These are phyloP conservation scores for Ranitomeya variabilis DNA, from an alignment of 2,113 vertebrate species.

Conservation along the genomic window DNA sequence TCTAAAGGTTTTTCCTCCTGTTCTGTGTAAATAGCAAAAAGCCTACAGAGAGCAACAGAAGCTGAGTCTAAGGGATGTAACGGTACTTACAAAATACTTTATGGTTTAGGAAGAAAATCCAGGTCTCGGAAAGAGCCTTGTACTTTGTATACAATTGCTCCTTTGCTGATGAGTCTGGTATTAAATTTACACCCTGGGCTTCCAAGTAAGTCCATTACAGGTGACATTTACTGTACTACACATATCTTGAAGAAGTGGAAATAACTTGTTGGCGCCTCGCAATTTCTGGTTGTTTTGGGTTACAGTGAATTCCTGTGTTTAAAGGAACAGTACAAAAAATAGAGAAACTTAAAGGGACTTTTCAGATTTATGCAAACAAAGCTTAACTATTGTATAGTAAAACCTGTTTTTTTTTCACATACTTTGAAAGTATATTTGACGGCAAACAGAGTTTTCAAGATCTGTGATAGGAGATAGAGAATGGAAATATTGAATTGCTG, in stretches of 20 bases:
- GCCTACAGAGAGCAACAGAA: constrained; percentile 28
- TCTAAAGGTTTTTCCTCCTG: constrained; percentile 44
- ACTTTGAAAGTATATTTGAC: too few species aligned
- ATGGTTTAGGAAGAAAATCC: constrained; percentile 18
- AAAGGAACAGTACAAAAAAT: neutral
- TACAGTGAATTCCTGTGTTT: neutral
- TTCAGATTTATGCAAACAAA: neutral
- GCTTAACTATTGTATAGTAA: neutral
- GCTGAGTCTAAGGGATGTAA: constrained; percentile 20
- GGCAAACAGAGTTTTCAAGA: too few species aligned
- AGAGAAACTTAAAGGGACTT: too few species aligned
- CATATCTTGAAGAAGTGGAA: neutral
- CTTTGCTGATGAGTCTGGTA: constrained; percentile 22
- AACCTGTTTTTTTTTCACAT: too few species aligned
- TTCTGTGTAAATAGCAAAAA: constrained; percentile 41
- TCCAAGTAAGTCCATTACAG: neutral
- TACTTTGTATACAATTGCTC: constrained; percentile 33
- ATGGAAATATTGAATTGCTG: neutral
- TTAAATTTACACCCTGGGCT: neutral
- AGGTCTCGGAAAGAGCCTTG: constrained; percentile 21
- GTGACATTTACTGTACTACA: neutral
- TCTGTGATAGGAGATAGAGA: too few species aligned
- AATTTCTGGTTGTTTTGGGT: neutral
- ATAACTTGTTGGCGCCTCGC: neutral
- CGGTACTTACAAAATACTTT: constrained; percentile 14